Percentiles rank a stretch among this genome's conserved stretches.
Conservation (phyloP, 2,797 vertebrate species). For the Choloepus didactylus region DNA sequence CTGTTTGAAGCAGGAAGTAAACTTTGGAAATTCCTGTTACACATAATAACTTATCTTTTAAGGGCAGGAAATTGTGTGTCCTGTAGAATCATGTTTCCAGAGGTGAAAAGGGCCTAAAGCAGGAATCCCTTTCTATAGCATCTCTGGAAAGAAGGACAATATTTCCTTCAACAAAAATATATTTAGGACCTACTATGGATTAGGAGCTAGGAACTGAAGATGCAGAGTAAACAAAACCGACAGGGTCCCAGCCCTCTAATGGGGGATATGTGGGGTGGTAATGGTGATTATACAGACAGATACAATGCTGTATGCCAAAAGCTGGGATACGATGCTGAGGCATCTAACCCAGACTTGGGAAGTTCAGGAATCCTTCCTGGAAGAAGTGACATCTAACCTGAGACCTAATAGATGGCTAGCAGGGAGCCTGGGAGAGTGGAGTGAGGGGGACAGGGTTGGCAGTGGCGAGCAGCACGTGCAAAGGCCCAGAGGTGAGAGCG, state of each 20-base stretch:
- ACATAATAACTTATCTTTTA: not conserved
- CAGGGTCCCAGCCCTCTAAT: not conserved
- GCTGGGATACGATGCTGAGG: not conserved
- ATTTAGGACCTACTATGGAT: not conserved
- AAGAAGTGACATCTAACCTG: not conserved
- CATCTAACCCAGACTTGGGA: not conserved
- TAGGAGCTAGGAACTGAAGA: not conserved
- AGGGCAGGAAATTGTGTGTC: not conserved
- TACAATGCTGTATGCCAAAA: not conserved
- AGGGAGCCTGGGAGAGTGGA: not conserved
- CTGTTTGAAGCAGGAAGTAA: constrained; percentile 60
- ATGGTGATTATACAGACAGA: not conserved
- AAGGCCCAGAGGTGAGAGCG: not conserved
- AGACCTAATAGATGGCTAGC: not conserved
- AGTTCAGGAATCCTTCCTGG: not conserved
- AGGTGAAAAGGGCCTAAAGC: not conserved
- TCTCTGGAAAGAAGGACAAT: not conserved
- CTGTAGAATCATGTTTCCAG: not conserved
- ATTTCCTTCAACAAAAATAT: not conserved
- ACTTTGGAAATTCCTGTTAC: constrained; percentile 22
- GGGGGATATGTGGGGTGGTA: not conserved
- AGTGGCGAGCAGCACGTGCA: not conserved
- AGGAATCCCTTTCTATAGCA: not conserved
- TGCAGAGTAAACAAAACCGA: not conserved
- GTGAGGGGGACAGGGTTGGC: too few species aligned